These are phyloP conservation scores for Henricia sp. DNA, from an alignment of 53 echinoderm and acorn worm genomes.

Conservation along the genomic window DNA sequence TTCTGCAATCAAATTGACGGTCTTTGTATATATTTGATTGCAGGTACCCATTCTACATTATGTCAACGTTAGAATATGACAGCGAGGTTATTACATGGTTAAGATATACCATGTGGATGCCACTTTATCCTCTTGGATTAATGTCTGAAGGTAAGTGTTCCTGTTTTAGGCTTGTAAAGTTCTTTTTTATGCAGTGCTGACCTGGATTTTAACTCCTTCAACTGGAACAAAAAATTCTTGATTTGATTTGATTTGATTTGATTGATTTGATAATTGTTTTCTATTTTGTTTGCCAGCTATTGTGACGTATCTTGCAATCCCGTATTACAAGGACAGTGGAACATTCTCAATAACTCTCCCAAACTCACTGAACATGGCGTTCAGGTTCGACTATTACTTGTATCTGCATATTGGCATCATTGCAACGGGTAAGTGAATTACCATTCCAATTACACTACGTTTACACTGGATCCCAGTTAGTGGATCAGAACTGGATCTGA, in stretches of 20 bases:
- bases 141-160: slow-evolving; percentile 80
- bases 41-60: slow-evolving; percentile 96
- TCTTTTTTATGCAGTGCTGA: background rate
- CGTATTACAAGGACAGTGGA: slow-evolving; percentile 67
- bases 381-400: slow-evolving; percentile 80
- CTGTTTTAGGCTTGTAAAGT: background rate
- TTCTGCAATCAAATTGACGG: too few species aligned
- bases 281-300: slow-evolving; percentile 59
- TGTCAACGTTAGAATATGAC: slow-evolving; percentile 71
- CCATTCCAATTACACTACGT: background rate
- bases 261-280: background rate
- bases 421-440: slow-evolving; percentile 67
- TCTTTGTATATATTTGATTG: background rate
- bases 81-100: slow-evolving; percentile 92
- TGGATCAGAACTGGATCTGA: too few species aligned
- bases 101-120: slow-evolving; percentile 95
- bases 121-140: slow-evolving; percentile 91
- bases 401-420: slow-evolving; percentile 69
- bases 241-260: too few species aligned
- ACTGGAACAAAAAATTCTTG: too few species aligned
- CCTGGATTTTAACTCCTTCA: too few species aligned
- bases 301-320: slow-evolving; percentile 70
- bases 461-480: background rate
- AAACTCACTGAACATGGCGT: slow-evolving; percentile 78
- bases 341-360: slow-evolving; percentile 75